phyloP scores from a whole-genome alignment of 2,113 vertebrate genomes.

The Baryphthengus martii region DNA sequence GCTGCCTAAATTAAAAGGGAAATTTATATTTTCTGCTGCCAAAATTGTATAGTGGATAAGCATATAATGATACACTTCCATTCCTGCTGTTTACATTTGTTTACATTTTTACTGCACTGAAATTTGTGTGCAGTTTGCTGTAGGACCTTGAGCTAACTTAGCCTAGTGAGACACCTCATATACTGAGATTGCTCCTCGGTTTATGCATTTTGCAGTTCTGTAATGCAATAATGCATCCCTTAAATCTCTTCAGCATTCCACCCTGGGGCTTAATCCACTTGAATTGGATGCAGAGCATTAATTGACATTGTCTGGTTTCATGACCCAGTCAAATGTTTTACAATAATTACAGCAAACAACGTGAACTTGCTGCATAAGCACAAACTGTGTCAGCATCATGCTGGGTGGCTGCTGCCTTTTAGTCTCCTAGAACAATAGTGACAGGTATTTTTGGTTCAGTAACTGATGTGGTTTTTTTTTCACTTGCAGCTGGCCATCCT shows the following conservation, averaged over 20 bases:
- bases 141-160: background rate
- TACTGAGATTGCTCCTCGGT: background rate
- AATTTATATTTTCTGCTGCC: background rate
- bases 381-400: background rate
- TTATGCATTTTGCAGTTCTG: background rate
- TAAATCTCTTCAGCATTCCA: background rate
- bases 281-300: background rate
- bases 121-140: background rate
- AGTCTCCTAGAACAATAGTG: background rate
- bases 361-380: background rate
- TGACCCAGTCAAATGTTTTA: background rate
- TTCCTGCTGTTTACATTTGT: background rate
- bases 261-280: background rate
- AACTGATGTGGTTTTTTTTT: background rate
- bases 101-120: background rate
- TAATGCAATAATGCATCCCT: background rate
- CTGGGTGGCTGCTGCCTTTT: background rate
- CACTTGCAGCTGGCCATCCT: background rate
- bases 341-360: background rate
- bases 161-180: background rate
- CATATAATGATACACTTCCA: background rate
- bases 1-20: background rate
- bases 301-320: constrained; percentile 4
- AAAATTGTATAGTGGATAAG: background rate
- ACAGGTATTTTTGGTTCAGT: background rate